Conservation (phyloP, 2,113 vertebrate species). For the Diadophis punctatus region DNA sequence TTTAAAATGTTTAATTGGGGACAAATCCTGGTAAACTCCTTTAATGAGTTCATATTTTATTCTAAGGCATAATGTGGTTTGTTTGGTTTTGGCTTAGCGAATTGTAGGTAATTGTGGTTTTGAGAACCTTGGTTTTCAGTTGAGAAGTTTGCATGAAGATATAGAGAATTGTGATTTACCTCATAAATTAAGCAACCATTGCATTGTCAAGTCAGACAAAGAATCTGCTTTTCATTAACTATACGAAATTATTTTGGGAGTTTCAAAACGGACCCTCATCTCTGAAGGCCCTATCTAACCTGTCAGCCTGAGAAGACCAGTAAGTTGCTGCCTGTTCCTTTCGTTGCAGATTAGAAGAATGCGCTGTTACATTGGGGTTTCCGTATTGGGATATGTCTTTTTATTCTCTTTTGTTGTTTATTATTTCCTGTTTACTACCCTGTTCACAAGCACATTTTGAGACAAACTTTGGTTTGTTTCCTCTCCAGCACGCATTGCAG, state of each 20-base stretch:
- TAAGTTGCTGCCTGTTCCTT: neutral
- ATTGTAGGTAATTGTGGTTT: neutral
- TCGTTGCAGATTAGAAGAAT: neutral
- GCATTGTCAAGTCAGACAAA: neutral
- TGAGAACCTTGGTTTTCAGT: neutral
- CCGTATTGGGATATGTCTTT: neutral
- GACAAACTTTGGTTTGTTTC: neutral
- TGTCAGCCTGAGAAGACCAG: neutral
- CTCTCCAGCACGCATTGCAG: neutral
- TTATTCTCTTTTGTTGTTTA: neutral
- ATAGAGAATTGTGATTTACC: neutral
- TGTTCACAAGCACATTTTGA: neutral
- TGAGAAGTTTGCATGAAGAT: neutral
- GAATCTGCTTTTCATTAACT: neutral
- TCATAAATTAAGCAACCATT: neutral
- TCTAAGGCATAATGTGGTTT: neutral
- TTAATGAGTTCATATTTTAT: neutral
- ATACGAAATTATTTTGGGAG: neutral
- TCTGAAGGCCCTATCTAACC: neutral
- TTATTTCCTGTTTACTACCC: neutral
- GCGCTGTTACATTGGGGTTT: neutral
- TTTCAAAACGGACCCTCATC: neutral
- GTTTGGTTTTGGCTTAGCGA: neutral
- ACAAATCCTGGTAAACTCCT: neutral
- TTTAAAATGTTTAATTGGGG: neutral